Evolutionary conservation across 2,888 invertebrate species (phyloP).

Genomic region (Polietes domitor): DNA sequence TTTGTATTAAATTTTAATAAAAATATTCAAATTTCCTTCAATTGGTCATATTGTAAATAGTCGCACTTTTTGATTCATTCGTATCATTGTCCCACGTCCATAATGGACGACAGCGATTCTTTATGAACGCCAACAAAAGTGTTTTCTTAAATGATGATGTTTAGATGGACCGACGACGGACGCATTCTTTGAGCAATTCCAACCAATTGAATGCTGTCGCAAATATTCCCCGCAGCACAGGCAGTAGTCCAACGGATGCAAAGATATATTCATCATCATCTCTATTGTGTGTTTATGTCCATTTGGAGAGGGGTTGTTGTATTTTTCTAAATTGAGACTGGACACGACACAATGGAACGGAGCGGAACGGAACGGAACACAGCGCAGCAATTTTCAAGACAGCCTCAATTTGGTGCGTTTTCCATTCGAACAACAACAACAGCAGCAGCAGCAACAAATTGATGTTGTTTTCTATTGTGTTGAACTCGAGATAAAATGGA

Average conservation of each 20-base stretch:
- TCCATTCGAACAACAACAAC: background rate
- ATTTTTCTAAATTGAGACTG: slow-evolving; percentile 1
- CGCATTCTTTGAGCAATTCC: slow-evolving; percentile 35
- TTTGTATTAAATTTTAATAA: background rate
- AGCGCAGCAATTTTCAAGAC: slow-evolving; percentile 18
- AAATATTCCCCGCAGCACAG: background rate
- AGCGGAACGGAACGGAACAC: background rate
- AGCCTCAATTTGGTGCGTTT: slow-evolving; percentile 15
- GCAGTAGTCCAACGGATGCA: background rate
- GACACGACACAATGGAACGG: background rate
- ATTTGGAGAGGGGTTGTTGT: background rate
- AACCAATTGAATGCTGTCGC: slow-evolving; percentile 20
- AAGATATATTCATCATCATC: background rate
- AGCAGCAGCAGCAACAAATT: background rate
- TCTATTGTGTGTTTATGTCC: background rate
- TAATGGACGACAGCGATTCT: background rate
- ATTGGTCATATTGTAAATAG: background rate
- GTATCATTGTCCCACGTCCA: slow-evolving; percentile 25
- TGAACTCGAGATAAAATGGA: background rate
- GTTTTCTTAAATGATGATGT: background rate
- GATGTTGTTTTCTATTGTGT: slow-evolving; percentile 14
- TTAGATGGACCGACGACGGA: background rate
- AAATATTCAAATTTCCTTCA: background rate
- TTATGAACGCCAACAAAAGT: slow-evolving; percentile 10
- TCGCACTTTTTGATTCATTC: slow-evolving; percentile 31